These are phyloP conservation scores for Alouatta palliata DNA, from an alignment of 2,113 vertebrate species.

Conservation along the genomic window DNA sequence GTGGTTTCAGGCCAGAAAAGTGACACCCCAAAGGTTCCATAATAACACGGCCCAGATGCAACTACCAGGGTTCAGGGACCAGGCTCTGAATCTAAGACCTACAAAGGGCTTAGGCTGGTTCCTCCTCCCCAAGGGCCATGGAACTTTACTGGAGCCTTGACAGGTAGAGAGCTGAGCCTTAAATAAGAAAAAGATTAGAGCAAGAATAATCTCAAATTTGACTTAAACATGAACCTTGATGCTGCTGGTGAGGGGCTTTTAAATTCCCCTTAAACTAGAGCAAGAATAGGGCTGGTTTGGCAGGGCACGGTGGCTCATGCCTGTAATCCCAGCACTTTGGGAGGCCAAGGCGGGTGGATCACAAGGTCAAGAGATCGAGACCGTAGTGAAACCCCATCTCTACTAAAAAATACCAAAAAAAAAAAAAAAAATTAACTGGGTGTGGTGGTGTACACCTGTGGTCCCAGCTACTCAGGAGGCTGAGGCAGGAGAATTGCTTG, in stretches of 20 bases:
- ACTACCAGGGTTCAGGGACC: neutral
- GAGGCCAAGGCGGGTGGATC: no score
- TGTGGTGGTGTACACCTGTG: no score
- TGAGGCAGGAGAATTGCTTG: no score
- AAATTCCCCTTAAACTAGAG: neutral
- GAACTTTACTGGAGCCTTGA: neutral
- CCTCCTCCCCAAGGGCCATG: neutral
- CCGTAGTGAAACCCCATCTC: no score
- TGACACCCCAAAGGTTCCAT: no score
- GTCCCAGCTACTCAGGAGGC: no score
- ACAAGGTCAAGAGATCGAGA: no score
- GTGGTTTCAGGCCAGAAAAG: no score
- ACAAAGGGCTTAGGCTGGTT: neutral
- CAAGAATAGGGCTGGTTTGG: neutral
- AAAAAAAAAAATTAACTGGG: no score
- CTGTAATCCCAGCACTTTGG: no score
- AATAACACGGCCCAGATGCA: neutral
- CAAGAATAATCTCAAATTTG: neutral
- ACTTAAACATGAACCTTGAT: neutral
- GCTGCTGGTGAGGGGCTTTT: neutral
- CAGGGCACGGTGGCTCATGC: no score
- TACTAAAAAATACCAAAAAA: no score
- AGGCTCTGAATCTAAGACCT: neutral
- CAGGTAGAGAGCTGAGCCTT: neutral
- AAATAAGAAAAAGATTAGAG: neutral